A percentile compares a stretch with the other conserved stretches of the same genome.
These are phyloP conservation scores for Dinomys branickii DNA, from an alignment of 2,113 vertebrate genomes.

Conservation along the genomic window DNA sequence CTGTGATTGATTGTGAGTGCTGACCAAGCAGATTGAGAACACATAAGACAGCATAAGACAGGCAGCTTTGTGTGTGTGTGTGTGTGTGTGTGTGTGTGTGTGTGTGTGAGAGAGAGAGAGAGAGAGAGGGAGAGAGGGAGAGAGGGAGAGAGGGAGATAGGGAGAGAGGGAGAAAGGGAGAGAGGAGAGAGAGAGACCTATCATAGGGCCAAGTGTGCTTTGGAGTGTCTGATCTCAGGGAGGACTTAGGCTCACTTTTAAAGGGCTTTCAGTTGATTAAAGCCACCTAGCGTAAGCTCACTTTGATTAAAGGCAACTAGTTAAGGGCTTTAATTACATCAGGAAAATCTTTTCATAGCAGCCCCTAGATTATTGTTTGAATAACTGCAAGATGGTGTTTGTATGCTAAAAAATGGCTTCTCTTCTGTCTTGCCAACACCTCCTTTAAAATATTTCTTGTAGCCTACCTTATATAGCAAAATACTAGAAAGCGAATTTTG, in stretches of 20 bases:
- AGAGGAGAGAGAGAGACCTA: too few species aligned
- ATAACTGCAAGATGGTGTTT: background rate
- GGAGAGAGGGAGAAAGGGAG: too few species aligned
- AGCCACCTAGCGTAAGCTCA: background rate
- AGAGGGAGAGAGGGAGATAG: too few species aligned
- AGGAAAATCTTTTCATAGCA: constrained; percentile 26
- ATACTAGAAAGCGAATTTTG: constrained; percentile 29
- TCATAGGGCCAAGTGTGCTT: background rate
- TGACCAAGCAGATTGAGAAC: background rate
- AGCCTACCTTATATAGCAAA: background rate
- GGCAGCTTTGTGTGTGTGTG: background rate
- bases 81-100: too few species aligned
- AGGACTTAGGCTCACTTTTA: background rate
- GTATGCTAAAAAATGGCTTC: background rate
- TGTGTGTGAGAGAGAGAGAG: too few species aligned
- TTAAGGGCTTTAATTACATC: background rate
- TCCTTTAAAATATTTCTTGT: background rate
- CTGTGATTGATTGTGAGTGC: background rate
- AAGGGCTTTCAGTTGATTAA: background rate
- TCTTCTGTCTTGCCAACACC: background rate
- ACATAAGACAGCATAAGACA: background rate
- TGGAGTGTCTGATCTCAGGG: background rate
- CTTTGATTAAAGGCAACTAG: constrained; percentile 27
- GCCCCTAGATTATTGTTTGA: background rate
- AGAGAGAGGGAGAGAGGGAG: too few species aligned